Percentiles rank a stretch among this genome's conserved stretches.
Conservation (phyloP, 2,113 vertebrate genomes). For the Stigmatopora argus region DNA sequence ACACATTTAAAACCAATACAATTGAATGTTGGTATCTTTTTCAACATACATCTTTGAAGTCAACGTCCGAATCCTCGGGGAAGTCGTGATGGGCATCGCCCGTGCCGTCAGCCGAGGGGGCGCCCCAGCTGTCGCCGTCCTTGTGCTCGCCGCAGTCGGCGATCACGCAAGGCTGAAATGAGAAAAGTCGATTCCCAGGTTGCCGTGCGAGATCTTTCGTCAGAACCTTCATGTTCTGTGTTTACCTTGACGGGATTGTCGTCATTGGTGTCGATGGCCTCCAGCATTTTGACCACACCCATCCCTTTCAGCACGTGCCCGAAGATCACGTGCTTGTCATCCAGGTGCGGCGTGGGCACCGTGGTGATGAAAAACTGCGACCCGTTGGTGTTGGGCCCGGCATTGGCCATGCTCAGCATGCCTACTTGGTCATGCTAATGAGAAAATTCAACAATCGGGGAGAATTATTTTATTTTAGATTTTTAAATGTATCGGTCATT, state of each 20-base stretch:
- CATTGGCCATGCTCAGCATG: conserved; percentile 94
- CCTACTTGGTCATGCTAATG: conserved; percentile 84
- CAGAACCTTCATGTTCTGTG: too few relatives aligned
- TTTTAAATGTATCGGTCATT: background rate
- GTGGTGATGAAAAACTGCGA: conserved; percentile 97
- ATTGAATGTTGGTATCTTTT: too few relatives aligned
- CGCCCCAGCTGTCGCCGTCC: conserved; percentile 81
- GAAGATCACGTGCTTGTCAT: conserved; percentile 91
- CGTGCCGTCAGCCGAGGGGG: conserved; percentile 73
- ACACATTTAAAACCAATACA: too few relatives aligned
- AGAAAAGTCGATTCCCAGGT: background rate
- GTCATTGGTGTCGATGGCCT: conserved; percentile 79
- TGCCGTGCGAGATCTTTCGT: background rate
- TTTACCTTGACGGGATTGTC: conserved; percentile 75
- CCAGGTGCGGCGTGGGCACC: conserved; percentile 86
- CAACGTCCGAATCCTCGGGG: conserved; percentile 85
- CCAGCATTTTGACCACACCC: conserved; percentile 83
- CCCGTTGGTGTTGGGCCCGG: conserved; percentile 87
- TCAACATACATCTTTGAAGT: conserved; percentile 84
- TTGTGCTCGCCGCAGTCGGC: conserved; percentile 87
- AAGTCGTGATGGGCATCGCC: conserved; percentile 87
- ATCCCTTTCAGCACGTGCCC: conserved; percentile 90
- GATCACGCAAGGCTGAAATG: conserved; percentile 79
- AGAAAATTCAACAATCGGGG: background rate
- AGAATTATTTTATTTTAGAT: conserved; percentile 76